Conservation (phyloP, 2,888 invertebrate species). For the Nephrotoma flavescens region DNA sequence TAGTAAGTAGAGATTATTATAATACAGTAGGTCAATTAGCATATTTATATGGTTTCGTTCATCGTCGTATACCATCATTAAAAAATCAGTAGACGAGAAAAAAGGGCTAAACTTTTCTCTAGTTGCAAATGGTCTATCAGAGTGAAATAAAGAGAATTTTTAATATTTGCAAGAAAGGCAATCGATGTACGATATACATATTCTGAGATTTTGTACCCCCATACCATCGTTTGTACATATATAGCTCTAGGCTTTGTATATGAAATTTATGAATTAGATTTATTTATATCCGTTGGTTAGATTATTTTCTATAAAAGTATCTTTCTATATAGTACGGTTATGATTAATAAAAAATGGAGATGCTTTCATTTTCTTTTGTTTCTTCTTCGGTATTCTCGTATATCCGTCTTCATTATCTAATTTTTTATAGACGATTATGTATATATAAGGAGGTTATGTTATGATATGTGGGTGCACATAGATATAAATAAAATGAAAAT, state of each 20-base stretch:
- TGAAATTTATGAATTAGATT: background rate
- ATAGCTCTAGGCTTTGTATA: background rate
- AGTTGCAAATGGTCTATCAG: too few relatives aligned
- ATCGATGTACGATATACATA: background rate
- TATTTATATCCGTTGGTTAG: background rate
- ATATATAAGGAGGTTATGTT: background rate
- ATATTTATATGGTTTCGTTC: background rate
- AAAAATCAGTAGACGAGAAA: background rate
- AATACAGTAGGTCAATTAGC: background rate
- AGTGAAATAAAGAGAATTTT: background rate
- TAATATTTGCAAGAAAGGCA: background rate
- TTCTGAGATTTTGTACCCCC: background rate
- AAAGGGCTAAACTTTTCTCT: background rate
- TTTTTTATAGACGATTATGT: background rate
- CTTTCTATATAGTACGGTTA: background rate
- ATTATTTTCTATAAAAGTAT: background rate
- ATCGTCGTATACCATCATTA: background rate
- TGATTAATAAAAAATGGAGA: background rate
- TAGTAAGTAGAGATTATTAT: background rate
- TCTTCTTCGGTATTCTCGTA: background rate
- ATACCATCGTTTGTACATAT: background rate
- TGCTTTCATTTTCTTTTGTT: background rate
- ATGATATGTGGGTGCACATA: background rate
- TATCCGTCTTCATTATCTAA: background rate
- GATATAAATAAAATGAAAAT: background rate